Conservation (phyloP, 1,140 invertebrate species). For the Dufourea novaeangliae region DNA sequence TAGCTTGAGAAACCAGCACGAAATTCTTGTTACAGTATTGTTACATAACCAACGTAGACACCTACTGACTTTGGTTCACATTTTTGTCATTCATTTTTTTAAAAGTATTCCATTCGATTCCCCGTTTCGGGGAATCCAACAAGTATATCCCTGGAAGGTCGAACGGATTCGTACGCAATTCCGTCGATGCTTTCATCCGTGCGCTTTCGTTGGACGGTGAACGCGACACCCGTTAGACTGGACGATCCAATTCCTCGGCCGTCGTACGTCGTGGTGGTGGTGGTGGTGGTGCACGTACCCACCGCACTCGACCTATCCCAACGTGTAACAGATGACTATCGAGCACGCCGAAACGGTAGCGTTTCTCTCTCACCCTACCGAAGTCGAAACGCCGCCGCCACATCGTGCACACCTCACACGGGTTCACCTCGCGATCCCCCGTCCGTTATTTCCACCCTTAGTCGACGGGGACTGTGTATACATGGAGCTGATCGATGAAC, state of each 20-base stretch:
- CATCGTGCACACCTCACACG: not conserved
- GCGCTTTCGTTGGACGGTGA: not conserved
- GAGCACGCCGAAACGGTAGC: slow-evolving; percentile 64
- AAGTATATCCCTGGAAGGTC: too few relatives aligned
- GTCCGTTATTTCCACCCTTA: not conserved
- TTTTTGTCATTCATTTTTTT: too few relatives aligned
- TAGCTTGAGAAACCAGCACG: too few relatives aligned
- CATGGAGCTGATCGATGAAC: too few relatives aligned
- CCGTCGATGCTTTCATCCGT: too few relatives aligned
- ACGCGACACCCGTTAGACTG: slow-evolving; percentile 69
- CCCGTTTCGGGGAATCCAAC: too few relatives aligned
- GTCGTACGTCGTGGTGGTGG: too few relatives aligned
- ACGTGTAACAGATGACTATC: slow-evolving; percentile 73
- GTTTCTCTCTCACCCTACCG: slow-evolving; percentile 45
- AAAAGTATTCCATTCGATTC: too few relatives aligned
- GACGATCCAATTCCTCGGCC: slow-evolving; percentile 71
- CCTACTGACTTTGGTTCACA: too few relatives aligned
- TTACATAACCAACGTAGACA: too few relatives aligned
- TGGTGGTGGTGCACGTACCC: slow-evolving; percentile 59
- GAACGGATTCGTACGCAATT: too few relatives aligned
- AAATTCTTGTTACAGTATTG: too few relatives aligned
- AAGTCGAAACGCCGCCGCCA: slow-evolving; percentile 29
- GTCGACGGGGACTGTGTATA: not conserved
- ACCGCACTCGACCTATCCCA: slow-evolving; percentile 69
- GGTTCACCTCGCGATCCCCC: not conserved